These are phyloP conservation scores for Choristoneura fumiferana DNA, from an alignment of 1,140 invertebrate genomes.

Conservation along the genomic window DNA sequence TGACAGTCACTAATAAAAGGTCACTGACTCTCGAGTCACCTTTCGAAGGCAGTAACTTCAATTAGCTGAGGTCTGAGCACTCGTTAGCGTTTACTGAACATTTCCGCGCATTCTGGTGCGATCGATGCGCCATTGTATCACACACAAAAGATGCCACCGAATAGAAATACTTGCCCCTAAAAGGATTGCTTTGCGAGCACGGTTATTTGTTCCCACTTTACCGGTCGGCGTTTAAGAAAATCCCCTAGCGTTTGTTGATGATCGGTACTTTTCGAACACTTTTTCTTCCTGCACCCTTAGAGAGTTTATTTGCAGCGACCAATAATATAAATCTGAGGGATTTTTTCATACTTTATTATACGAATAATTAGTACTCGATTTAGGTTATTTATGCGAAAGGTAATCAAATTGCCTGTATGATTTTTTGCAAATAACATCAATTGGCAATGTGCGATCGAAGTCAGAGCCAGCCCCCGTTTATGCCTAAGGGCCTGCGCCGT, in stretches of 20 bases:
- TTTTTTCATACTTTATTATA: slow-evolving; percentile 4
- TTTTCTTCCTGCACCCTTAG: neutral
- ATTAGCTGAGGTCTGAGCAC: slow-evolving; percentile 42
- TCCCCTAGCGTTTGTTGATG: neutral
- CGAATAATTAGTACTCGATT: slow-evolving; percentile 9
- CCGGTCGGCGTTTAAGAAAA: slow-evolving; percentile 10
- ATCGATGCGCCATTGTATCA: slow-evolving; percentile 65
- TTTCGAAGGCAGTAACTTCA: slow-evolving; percentile 50
- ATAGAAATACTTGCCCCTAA: slow-evolving; percentile 56
- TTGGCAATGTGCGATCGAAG: slow-evolving; percentile 26
- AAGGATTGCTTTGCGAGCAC: slow-evolving; percentile 45
- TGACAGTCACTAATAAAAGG: slow-evolving; percentile 38
- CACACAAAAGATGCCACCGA: slow-evolving; percentile 58
- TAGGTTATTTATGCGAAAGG: slow-evolving; percentile 18
- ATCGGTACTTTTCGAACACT: neutral
- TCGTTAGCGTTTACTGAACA: slow-evolving; percentile 56
- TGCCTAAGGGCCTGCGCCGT: slow-evolving; percentile 54
- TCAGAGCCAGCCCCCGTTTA: slow-evolving; percentile 28
- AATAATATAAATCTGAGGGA: slow-evolving; percentile 6
- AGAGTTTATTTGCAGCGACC: slow-evolving; percentile 4
- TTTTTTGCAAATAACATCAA: slow-evolving; percentile 28
- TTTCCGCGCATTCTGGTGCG: slow-evolving; percentile 48
- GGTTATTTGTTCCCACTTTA: slow-evolving; percentile 56
- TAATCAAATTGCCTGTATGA: slow-evolving; percentile 24
- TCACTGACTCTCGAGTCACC: slow-evolving; percentile 28